A percentile compares a stretch with the other conserved stretches of the same genome.
Evolutionary conservation across 2,797 vertebrate genomes (phyloP).

Genomic region (Graptemys geographica): DNA sequence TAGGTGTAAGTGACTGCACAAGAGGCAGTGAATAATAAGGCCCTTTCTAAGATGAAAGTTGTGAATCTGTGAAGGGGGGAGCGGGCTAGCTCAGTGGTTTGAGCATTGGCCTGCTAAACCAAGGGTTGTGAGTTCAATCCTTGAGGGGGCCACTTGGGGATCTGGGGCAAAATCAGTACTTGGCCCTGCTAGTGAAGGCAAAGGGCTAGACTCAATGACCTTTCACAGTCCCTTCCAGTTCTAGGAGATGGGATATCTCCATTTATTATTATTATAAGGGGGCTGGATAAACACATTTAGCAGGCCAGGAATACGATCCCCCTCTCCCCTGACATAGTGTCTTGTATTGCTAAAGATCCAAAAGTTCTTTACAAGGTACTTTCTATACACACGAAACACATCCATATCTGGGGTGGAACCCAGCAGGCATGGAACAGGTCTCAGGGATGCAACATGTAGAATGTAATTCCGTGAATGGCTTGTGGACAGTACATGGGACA

Average conservation of each 20-base stretch:
- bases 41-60: background rate
- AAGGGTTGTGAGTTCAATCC: no score
- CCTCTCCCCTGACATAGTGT: background rate
- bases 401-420: background rate
- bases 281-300: background rate
- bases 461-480: background rate
- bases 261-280: background rate
- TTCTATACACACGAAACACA: background rate
- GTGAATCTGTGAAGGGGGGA: background rate
- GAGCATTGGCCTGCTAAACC: no score
- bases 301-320: background rate
- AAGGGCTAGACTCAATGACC: no score
- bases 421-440: background rate
- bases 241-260: no score
- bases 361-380: background rate
- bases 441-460: background rate
- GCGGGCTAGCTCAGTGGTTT: no score
- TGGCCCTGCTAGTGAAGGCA: no score
- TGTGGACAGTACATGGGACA: background rate
- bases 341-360: conserved; percentile 4
- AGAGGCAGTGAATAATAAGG: background rate
- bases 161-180: no score
- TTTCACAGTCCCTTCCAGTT: no score
- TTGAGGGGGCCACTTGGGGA: no score
- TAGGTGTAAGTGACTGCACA: background rate